These are phyloP conservation scores for Caenorhabditis imperialis DNA, from an alignment of 2,888 invertebrate species.

Conservation along the genomic window DNA sequence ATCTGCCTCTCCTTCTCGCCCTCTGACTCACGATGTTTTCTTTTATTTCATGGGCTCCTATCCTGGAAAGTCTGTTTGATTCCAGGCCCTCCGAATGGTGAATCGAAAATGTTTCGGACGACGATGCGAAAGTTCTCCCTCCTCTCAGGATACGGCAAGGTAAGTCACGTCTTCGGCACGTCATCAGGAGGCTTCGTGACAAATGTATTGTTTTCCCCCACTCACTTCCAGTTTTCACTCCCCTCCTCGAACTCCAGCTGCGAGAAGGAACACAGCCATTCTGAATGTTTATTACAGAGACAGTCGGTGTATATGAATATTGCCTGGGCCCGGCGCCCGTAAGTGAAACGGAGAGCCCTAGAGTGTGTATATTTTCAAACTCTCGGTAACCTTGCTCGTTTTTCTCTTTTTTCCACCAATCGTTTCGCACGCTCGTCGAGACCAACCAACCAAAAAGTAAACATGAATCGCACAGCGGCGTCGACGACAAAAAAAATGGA, in stretches of 20 bases:
- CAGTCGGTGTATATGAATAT: too few relatives aligned
- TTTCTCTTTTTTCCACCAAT: conserved; percentile 16
- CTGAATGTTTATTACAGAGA: too few relatives aligned
- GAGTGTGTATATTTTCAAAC: conserved; percentile 1
- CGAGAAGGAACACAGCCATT: conserved; percentile 8
- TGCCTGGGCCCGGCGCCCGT: not conserved
- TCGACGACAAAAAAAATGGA: conserved; percentile 38
- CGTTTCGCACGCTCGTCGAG: conserved; percentile 40
- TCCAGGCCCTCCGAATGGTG: conserved; percentile 5
- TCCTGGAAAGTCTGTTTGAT: not conserved
- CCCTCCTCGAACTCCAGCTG: conserved; percentile 1
- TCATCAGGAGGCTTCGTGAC: conserved; percentile 1
- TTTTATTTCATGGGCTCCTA: not conserved
- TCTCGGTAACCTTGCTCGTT: conserved; percentile 1
- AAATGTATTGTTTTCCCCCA: conserved; percentile 12
- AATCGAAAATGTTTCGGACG: conserved; percentile 25
- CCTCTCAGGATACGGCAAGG: conserved; percentile 40
- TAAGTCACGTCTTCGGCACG: conserved; percentile 2
- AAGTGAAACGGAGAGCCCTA: not conserved
- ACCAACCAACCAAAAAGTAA: conserved; percentile 43
- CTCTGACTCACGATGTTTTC: conserved; percentile 13
- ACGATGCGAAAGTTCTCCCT: conserved; percentile 47
- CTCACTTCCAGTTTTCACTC: conserved; percentile 2
- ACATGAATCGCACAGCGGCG: conserved; percentile 30
- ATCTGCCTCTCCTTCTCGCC: not conserved